Evolutionary conservation across 2,113 vertebrate species (phyloP).

Genomic region (Poeciliopsis prolifica): DNA sequence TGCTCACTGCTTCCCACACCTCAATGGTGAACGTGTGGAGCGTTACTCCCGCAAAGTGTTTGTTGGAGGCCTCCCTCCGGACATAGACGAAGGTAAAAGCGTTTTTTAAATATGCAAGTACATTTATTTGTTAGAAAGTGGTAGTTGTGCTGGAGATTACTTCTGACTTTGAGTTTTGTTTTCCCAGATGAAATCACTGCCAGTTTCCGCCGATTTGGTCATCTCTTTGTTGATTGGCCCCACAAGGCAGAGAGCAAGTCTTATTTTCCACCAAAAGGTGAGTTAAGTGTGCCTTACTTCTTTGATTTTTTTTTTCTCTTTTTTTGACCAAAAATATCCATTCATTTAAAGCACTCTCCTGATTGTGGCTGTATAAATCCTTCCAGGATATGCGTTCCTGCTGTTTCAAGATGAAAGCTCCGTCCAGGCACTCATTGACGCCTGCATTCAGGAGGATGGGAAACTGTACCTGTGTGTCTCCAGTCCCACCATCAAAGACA

Average conservation of each 20-base stretch:
- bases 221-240: conserved; percentile 99
- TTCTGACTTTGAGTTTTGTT: conserved; percentile 6
- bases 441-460: conserved; percentile 98
- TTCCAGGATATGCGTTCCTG: conserved; percentile 95
- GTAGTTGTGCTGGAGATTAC: not conserved
- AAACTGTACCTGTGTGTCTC: conserved; percentile 99
- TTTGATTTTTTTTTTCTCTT: not conserved
- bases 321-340: not conserved
- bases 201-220: conserved; percentile 98
- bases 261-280: conserved; percentile 99
- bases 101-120: too few relatives aligned
- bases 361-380: not conserved
- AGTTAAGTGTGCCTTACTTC: conserved; percentile 23
- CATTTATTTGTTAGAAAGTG: not conserved
- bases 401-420: conserved; percentile 99
- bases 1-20: conserved; percentile 95
- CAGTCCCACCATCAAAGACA: conserved; percentile 99
- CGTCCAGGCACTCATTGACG: conserved; percentile 97
- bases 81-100: conserved; percentile 95
- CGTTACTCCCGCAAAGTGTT: conserved; percentile 98
- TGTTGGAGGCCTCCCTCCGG: conserved; percentile 94
- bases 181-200: conserved; percentile 96
- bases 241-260: conserved; percentile 99
- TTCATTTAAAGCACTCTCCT: not conserved
- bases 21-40: conserved; percentile 96